These are phyloP conservation scores for Perizoma affinitatum DNA, from an alignment of 2,888 invertebrate species.

Conservation along the genomic window DNA sequence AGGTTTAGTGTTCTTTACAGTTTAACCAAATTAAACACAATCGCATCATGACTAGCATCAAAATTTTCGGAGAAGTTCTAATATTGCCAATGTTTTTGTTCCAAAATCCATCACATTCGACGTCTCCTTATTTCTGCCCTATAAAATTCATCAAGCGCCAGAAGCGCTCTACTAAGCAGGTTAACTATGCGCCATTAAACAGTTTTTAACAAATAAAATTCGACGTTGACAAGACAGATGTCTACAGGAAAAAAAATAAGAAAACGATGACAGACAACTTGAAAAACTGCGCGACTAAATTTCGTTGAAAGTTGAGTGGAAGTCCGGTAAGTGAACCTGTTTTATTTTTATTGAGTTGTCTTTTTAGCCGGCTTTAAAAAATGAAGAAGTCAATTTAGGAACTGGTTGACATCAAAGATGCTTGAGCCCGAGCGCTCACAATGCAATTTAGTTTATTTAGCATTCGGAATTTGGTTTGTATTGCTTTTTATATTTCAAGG, in stretches of 20 bases:
- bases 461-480: conserved; percentile 14
- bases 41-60: too few species aligned
- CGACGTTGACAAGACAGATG: conserved; percentile 41
- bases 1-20: too few species aligned
- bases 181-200: conserved; percentile 46
- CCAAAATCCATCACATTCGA: conserved; percentile 20
- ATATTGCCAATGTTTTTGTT: conserved; percentile 16
- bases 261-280: conserved; percentile 42
- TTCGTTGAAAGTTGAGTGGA: conserved; percentile 42
- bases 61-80: background rate
- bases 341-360: conserved; percentile 40
- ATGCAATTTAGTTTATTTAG: conserved; percentile 11
- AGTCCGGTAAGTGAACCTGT: conserved; percentile 35
- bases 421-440: conserved; percentile 17
- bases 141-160: conserved; percentile 30
- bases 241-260: conserved; percentile 43
- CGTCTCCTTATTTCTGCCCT: conserved; percentile 24
- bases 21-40: too few species aligned
- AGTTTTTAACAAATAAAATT: conserved; percentile 48
- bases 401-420: conserved; percentile 32
- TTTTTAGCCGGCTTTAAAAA: conserved; percentile 10
- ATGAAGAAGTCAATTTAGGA: conserved; percentile 11
- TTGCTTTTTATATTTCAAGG: conserved; percentile 12
- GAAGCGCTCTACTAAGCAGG: conserved; percentile 35
- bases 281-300: conserved; percentile 45